Conservation (phyloP, 2,888 invertebrate species). For the Tigriopus californicus region DNA sequence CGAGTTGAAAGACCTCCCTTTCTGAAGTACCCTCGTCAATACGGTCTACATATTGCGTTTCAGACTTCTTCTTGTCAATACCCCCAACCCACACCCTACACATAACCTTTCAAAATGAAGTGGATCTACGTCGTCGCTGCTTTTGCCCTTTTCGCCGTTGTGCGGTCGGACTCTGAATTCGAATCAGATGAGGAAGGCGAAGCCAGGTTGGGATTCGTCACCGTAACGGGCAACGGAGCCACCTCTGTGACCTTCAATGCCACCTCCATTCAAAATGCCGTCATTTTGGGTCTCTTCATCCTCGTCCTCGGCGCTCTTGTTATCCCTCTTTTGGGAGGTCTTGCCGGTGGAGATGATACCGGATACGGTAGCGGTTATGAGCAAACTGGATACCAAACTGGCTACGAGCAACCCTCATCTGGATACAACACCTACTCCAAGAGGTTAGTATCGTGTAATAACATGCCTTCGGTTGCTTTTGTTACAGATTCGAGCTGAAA, state of each 20-base stretch:
- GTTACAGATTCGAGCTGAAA: neutral
- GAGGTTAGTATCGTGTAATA: slow-evolving; percentile 3
- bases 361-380: slow-evolving; percentile 14
- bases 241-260: slow-evolving; percentile 18
- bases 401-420: slow-evolving; percentile 9
- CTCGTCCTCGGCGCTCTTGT: slow-evolving; percentile 17
- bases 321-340: slow-evolving; percentile 17
- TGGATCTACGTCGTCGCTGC: neutral
- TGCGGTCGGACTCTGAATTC: neutral
- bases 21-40: too few relatives aligned
- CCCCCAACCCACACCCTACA: neutral
- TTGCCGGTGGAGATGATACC: slow-evolving; percentile 5
- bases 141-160: neutral
- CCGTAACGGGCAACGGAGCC: slow-evolving; percentile 14
- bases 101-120: slow-evolving; percentile 3
- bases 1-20: too few relatives aligned
- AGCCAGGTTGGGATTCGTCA: slow-evolving; percentile 17
- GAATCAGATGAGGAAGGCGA: slow-evolving; percentile 9
- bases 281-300: slow-evolving; percentile 17
- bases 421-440: slow-evolving; percentile 14
- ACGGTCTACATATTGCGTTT: neutral
- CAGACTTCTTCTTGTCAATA: neutral
- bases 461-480: too few relatives aligned
- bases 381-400: slow-evolving; percentile 6
- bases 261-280: slow-evolving; percentile 19